Base-by-base conservation (phyloP, 2,888 invertebrate species). In the Esperia sulphurella region DNA sequence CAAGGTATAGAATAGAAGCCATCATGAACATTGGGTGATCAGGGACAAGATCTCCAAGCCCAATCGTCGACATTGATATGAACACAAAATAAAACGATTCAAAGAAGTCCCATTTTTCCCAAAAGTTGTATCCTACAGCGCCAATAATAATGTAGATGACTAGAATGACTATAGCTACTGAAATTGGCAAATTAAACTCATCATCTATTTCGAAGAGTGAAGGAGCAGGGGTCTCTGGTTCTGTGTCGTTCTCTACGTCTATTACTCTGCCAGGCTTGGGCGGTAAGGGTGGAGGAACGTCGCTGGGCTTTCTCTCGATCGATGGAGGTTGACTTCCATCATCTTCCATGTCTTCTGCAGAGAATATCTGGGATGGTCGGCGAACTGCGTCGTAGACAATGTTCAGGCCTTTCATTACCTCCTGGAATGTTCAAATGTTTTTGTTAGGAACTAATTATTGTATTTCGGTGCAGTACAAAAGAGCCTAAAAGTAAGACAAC, bases 21-120 rank as follows among this genome's bases (percentile, higher is more conserved):
- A 98, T 95, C 94, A 98, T 96, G 66, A 93, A 94, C 78, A 94
- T 92, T 0, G 97, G 97, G 82, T 97, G 95, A 75, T 95, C 92
- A 0, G 98, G 98, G 0, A 97, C 95, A 54, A 95, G 91, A 83
- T 98, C 98, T 2, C 98, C 98, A 63, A 98, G 96, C n/a, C 98
- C 98, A 50, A 99, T 98, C 0, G 98, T 99, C 0, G 97, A 96
- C 93, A 98, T 96, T 0, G 98, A 97, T 63, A 98, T 96, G 75
- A 98, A 98, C 4, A 98, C 96, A 76, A 98, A 99, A 80, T 99
- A 99, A 76, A 99, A 97, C 0, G 98, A 94, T 51, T 97, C 96
- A 66, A 98, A 95, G 79, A 97, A 96, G n/a, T 92, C 91, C 98
- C 98, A 99, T 0, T 91, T 87, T 77, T 96, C 96, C 92, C 94